phyloP scores from a whole-genome alignment of 2,113 vertebrate species.

The Perca flavescens region DNA sequence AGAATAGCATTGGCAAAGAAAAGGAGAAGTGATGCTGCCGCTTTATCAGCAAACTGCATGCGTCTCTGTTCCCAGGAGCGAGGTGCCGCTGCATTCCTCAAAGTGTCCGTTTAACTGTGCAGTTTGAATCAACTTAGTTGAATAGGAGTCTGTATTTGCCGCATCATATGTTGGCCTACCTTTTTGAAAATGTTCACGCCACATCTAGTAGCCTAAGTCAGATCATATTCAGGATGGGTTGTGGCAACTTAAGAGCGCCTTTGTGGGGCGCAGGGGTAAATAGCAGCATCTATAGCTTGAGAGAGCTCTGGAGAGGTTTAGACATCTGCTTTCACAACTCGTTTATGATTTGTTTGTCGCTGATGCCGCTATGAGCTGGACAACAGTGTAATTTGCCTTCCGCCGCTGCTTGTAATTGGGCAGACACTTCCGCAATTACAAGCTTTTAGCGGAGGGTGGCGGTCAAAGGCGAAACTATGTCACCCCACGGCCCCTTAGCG shows the following conservation, averaged over 20 bases:
- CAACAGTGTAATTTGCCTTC: background rate
- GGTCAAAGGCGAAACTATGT: constrained; percentile 52
- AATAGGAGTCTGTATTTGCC: background rate
- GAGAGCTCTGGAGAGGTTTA: background rate
- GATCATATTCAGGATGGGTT: background rate
- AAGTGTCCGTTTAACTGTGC: constrained; percentile 15
- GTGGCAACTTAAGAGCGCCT: background rate
- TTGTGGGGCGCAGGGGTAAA: background rate
- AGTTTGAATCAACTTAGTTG: constrained; percentile 28
- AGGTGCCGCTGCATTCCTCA: constrained; percentile 3
- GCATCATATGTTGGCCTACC: background rate
- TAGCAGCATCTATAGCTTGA: background rate
- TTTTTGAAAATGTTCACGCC: constrained; percentile 22
- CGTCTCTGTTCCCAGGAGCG: background rate
- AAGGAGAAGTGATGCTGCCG: background rate
- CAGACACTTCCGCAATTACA: constrained; percentile 40
- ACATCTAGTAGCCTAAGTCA: background rate
- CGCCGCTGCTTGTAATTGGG: too few relatives aligned
- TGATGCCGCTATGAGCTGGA: background rate
- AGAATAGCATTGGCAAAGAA: constrained; percentile 10
- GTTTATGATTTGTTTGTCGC: background rate
- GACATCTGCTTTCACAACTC: constrained; percentile 4
- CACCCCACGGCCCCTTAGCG: constrained; percentile 35
- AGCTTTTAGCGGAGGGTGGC: constrained; percentile 47
- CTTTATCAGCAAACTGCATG: constrained; percentile 37